phyloP scores from a whole-genome alignment of 2,888 invertebrate species.

The Dione vanillae region DNA sequence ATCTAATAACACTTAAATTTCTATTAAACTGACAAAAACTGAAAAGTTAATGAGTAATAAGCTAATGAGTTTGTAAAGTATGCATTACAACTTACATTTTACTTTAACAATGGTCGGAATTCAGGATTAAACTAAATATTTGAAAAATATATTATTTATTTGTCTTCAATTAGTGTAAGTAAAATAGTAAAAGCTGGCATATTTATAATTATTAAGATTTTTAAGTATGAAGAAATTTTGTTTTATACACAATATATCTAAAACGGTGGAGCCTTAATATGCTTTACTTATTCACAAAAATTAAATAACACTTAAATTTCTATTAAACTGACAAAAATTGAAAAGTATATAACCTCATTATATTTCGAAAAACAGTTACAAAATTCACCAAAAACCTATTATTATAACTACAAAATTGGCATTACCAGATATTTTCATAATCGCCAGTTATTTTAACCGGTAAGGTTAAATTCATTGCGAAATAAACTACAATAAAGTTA shows the following conservation, averaged over 20 bases:
- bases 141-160: background rate
- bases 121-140: background rate
- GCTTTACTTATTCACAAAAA: no score
- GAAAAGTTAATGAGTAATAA: no score
- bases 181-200: no score
- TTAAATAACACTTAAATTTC: no score
- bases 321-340: background rate
- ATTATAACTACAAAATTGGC: background rate
- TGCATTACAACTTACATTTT: background rate
- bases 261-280: no score
- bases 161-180: no score
- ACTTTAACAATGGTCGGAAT: background rate
- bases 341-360: no score
- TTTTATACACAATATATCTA: no score
- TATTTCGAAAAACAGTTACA: no score
- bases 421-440: background rate
- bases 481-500: slow-evolving; percentile 3
- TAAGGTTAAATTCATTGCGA: background rate
- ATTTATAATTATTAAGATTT: no score
- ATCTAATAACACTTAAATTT: no score
- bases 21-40: background rate
- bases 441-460: background rate
- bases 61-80: slow-evolving; percentile 15
- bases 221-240: no score
- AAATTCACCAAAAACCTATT: background rate